Evolutionary conservation across 2,113 vertebrate species (phyloP), one percentile per base, ranked within the genome.

Genomic region (Etia nguti): DNA sequence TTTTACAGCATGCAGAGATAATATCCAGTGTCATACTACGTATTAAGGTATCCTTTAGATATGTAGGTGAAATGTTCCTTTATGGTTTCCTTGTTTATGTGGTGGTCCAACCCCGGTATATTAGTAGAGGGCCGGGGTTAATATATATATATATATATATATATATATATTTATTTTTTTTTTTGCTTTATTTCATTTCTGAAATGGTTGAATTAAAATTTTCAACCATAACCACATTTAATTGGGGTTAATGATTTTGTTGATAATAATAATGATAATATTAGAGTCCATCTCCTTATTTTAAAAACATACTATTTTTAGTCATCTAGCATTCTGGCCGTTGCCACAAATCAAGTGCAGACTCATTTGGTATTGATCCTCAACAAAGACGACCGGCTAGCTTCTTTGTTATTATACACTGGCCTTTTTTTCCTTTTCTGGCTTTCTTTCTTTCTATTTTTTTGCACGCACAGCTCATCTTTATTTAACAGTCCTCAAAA

Each of bases 401-500:
- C 65, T 54, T 92, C 91, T 89, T 95, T 94, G 94, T 93, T 96
- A 94, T 94, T 94, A 95, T 94, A 94, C 91, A 92, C 87, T 87
- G 85, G 34, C 29, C 55, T 31, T 90, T 90, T 75, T 90, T 90
- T 86, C 75, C 6, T 80, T 54, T 82, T 85, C 31, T 79, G 24
- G 52, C 55, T 46, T 56, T 65, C 13, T 43, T 54, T 83, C n/a
- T 52, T 79, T 83, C 36, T 46, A 88, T 80, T 90, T 92, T 95
- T 86, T 85, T 87, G 83, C 90, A 93, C 89, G 90, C 94, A 92
- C 88, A 86, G 86, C 95, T 97, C 96, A 96, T 96, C 94, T 97
- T 97, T 94, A 95, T 96, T 96, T 97, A 97, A 96, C 95, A 96
- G 92, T 96, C 90, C 94, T 94, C 92, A 95, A 95, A 96, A 96